A percentile compares a stretch with the other conserved stretches of the same genome.
Conservation (phyloP, 2,797 vertebrate species). For the Hippopotamyrus pictus region DNA sequence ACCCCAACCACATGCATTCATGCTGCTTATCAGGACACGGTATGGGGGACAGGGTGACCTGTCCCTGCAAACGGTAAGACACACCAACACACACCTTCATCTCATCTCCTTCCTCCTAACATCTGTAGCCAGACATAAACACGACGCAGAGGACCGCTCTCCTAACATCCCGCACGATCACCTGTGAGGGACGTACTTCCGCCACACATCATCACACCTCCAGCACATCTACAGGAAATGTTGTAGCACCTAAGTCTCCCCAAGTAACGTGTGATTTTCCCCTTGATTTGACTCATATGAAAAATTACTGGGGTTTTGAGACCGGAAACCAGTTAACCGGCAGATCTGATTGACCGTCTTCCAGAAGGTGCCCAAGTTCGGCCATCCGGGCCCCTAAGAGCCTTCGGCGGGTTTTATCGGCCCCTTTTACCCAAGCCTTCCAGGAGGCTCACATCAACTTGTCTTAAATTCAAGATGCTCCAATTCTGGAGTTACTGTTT, state of each 20-base stretch:
- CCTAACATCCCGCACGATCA: neutral
- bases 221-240: neutral
- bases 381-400: slow-evolving; percentile 14
- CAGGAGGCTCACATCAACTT: neutral
- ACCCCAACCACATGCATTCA: neutral
- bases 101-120: neutral
- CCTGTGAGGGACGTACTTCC: neutral
- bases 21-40: neutral
- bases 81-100: neutral
- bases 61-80: neutral
- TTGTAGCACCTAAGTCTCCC: neutral
- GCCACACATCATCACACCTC: neutral
- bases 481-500: slow-evolving; percentile 6
- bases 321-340: neutral
- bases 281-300: neutral
- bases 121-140: neutral
- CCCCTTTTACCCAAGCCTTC: neutral
- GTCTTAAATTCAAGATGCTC: neutral
- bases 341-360: neutral
- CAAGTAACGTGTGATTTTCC: neutral
- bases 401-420: neutral
- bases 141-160: neutral
- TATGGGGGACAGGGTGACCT: neutral
- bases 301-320: neutral
- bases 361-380: neutral